phyloP scores from a whole-genome alignment of 2,888 invertebrate genomes.

The Oligia fasciuncula region DNA sequence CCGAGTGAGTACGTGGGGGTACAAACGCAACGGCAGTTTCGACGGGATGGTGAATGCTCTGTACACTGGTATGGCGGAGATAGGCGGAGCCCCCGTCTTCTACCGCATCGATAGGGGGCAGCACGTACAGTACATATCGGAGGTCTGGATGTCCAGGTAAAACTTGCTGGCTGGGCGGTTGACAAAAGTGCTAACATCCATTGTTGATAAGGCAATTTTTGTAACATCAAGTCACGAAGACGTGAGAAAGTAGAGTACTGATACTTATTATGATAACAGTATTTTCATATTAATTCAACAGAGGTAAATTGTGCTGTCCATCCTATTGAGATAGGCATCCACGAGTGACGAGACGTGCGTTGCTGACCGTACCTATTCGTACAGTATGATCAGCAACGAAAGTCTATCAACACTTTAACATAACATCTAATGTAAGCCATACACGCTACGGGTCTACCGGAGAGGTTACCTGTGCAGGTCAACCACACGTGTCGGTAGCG shows the following conservation, averaged over 20 bases:
- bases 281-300: background rate
- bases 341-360: background rate
- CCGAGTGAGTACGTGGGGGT: slow-evolving; percentile 91
- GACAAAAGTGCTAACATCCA: background rate
- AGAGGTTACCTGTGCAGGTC: no score
- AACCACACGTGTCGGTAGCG: no score
- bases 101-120: slow-evolving; percentile 91
- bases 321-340: background rate
- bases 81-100: slow-evolving; percentile 92
- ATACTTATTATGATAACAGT: background rate
- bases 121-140: slow-evolving; percentile 90
- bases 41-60: slow-evolving; percentile 92
- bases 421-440: no score
- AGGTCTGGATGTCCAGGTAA: slow-evolving; percentile 91
- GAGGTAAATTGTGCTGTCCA: background rate
- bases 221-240: background rate
- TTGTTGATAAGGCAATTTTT: background rate
- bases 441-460: no score
- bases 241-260: background rate
- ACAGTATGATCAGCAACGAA: background rate
- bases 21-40: slow-evolving; percentile 90
- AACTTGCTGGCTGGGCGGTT: background rate
- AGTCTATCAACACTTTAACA: background rate
- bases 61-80: slow-evolving; percentile 90
- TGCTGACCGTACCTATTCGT: no score